phyloP scores from a whole-genome alignment of 2,797 vertebrate genomes.

The Petrocephalus schoutedeni region DNA sequence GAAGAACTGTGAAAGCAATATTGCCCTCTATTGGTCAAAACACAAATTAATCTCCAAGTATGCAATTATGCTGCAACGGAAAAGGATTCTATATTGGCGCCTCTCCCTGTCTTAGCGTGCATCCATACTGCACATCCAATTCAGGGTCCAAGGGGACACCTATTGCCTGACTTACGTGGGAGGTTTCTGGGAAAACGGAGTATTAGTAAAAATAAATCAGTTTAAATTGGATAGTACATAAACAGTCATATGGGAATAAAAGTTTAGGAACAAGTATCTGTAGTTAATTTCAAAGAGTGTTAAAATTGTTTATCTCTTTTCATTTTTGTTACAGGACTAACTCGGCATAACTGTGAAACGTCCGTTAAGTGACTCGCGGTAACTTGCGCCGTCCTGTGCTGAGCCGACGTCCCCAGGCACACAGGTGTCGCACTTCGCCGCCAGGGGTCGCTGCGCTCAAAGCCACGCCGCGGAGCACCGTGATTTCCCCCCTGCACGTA shows the following conservation, averaged over 20 bases:
- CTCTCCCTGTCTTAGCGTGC: neutral
- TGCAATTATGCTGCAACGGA: neutral
- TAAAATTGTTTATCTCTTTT: neutral
- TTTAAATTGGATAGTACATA: neutral
- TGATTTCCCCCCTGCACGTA: neutral
- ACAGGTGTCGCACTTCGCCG: neutral
- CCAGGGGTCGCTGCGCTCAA: neutral
- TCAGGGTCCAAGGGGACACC: neutral
- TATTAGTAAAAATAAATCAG: neutral
- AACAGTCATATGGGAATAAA: neutral
- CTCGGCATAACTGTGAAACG: neutral
- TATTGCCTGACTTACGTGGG: neutral
- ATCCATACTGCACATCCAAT: neutral
- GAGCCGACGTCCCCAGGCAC: neutral
- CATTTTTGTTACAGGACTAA: neutral
- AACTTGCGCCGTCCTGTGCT: neutral
- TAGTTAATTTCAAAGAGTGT: neutral
- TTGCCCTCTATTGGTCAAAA: neutral
- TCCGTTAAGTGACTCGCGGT: neutral
- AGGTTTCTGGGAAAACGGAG: neutral
- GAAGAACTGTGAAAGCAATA: neutral
- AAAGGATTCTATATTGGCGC: neutral
- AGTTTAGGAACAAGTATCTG: neutral
- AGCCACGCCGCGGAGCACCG: neutral
- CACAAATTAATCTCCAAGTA: neutral